A percentile compares a stretch with the other conserved stretches of the same genome.
Evolutionary conservation across 2,113 vertebrate species (phyloP).

Genomic region (Serilophus lunatus): DNA sequence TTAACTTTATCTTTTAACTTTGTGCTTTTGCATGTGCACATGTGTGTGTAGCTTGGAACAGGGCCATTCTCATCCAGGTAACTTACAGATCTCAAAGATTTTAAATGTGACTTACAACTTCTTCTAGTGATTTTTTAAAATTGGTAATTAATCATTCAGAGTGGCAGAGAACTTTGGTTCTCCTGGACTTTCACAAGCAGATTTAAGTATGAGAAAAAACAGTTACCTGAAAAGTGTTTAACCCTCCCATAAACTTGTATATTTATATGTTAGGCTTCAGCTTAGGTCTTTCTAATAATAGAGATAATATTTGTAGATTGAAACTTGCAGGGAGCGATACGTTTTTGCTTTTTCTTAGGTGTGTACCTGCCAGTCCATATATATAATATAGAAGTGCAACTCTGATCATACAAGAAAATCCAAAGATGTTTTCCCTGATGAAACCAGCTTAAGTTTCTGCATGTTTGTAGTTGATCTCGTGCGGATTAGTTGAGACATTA

Average conservation of each 20-base stretch:
- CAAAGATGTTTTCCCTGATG: neutral
- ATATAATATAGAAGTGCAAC: neutral
- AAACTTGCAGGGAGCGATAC: neutral
- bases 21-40: rapidly evolving
- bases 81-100: neutral
- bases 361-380: neutral
- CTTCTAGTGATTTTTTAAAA: neutral
- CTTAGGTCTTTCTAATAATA: neutral
- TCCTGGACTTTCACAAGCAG: neutral
- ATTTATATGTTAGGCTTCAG: neutral
- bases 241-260: neutral
- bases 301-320: neutral
- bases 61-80: neutral
- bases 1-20: neutral
- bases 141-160: neutral
- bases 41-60: rapidly evolving
- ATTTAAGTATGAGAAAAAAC: neutral
- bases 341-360: neutral
- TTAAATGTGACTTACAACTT: neutral
- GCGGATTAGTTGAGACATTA: neutral
- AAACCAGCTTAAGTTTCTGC: neutral
- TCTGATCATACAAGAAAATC: neutral
- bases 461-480: neutral
- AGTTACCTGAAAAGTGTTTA: neutral
- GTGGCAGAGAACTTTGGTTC: neutral